A percentile compares a stretch with the other conserved stretches of the same genome.
Conservation (phyloP, 2,797 vertebrate genomes). For the Pagetopsis macropterus region DNA sequence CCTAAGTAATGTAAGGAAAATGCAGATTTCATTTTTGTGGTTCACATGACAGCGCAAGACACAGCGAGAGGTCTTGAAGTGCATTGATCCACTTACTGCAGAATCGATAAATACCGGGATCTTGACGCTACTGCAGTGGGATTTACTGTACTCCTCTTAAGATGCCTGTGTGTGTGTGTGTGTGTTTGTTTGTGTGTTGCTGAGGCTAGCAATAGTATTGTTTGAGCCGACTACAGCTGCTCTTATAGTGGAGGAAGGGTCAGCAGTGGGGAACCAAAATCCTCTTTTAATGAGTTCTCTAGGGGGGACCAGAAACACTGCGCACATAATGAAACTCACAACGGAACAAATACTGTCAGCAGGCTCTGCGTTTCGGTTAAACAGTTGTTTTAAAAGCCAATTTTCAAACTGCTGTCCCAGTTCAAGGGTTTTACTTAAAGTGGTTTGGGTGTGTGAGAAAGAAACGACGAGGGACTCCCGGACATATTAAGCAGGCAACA, state of each 20-base stretch:
- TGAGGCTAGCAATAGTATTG: conserved; percentile 60
- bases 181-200: conserved; percentile 35
- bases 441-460: conserved; percentile 8
- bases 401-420: conserved; percentile 29
- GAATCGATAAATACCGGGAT: conserved; percentile 31
- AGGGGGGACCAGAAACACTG: conserved; percentile 66
- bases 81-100: conserved; percentile 37
- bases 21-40: conserved; percentile 10
- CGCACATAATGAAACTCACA: conserved; percentile 56
- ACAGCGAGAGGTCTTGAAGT: conserved; percentile 34
- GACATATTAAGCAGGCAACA: not conserved
- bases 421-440: conserved; percentile 29
- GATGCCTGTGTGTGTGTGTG: conserved; percentile 5
- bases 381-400: conserved; percentile 8
- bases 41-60: conserved; percentile 16
- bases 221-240: conserved; percentile 41
- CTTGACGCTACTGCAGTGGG: conserved; percentile 35
- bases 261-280: conserved; percentile 69
- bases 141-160: conserved; percentile 20
- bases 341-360: conserved; percentile 45
- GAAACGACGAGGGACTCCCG: not conserved
- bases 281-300: conserved; percentile 81
- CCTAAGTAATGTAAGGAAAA: conserved; percentile 8
- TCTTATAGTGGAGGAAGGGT: conserved; percentile 58
- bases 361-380: conserved; percentile 19